Conservation (phyloP, 2,888 invertebrate genomes). For the Stenolophus ochropezus region DNA sequence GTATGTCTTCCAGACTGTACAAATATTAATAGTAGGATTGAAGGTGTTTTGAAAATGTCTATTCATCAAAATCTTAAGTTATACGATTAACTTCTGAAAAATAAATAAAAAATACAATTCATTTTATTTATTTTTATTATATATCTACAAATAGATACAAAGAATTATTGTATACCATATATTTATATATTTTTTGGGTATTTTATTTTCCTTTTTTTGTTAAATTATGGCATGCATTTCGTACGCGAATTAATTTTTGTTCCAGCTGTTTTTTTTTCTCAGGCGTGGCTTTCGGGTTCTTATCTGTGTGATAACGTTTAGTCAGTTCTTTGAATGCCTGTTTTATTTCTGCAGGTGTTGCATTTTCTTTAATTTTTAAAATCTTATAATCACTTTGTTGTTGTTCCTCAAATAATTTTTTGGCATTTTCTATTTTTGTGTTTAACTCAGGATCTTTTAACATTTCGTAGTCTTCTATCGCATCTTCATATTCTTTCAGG, state of each 20-base stretch:
- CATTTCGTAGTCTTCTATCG: slow-evolving; percentile 44
- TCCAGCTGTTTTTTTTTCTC: slow-evolving; percentile 47
- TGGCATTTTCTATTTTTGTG: background rate
- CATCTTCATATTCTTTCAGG: slow-evolving; percentile 50
- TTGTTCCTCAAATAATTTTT: slow-evolving; percentile 24
- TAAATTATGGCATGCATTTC: background rate
- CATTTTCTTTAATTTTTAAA: slow-evolving; percentile 25
- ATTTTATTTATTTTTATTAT: too few relatives aligned
- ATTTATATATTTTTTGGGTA: background rate
- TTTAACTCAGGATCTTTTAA: background rate
- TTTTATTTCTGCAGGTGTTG: slow-evolving; percentile 18
- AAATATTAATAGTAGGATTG: too few relatives aligned
- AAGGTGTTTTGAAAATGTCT: too few relatives aligned
- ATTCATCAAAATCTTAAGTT: too few relatives aligned
- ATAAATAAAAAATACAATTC: too few relatives aligned
- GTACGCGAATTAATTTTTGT: slow-evolving; percentile 43
- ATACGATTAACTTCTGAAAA: too few relatives aligned
- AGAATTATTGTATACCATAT: too few relatives aligned
- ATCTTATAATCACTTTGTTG: slow-evolving; percentile 40
- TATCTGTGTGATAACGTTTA: slow-evolving; percentile 50
- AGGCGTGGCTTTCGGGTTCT: slow-evolving; percentile 21
- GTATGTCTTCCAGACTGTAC: too few relatives aligned
- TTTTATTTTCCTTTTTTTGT: slow-evolving; percentile 17
- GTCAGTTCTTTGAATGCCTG: slow-evolving; percentile 5
- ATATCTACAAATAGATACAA: too few relatives aligned